phyloP scores from a whole-genome alignment of 2,113 vertebrate genomes.

The Pavo muticus region DNA sequence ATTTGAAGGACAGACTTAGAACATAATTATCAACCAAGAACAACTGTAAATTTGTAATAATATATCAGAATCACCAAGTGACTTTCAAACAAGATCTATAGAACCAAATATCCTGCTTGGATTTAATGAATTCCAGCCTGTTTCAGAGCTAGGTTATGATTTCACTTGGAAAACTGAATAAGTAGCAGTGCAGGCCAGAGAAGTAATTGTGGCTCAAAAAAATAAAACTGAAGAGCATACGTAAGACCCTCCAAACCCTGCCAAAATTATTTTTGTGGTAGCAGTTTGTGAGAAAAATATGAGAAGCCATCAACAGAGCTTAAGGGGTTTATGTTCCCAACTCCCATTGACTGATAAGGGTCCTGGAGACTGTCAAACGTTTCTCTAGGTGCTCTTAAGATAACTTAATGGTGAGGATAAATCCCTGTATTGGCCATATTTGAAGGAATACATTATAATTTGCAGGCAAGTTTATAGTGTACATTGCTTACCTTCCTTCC shows the following conservation, averaged over 20 bases:
- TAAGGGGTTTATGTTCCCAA: not conserved
- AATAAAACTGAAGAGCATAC: not conserved
- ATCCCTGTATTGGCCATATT: not conserved
- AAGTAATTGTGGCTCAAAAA: slow-evolving; percentile 2
- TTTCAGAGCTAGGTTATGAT: slow-evolving; percentile 32
- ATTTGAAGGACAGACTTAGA: slow-evolving; percentile 72
- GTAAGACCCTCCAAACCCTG: not conserved
- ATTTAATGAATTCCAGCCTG: slow-evolving; percentile 75
- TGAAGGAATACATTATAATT: not conserved
- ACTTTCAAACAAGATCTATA: slow-evolving; percentile 62
- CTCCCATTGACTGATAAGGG: not conserved
- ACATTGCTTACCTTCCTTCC: not conserved
- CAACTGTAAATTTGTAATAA: slow-evolving; percentile 76
- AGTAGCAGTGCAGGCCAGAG: slow-evolving; percentile 15
- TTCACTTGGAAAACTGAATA: slow-evolving; percentile 32
- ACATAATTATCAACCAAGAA: slow-evolving; percentile 64
- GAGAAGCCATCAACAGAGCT: not conserved
- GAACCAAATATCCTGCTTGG: slow-evolving; percentile 61
- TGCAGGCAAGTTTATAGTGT: not conserved
- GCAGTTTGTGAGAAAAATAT: slow-evolving; percentile 21
- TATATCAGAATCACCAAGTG: slow-evolving; percentile 65
- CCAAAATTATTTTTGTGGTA: slow-evolving; percentile 12
- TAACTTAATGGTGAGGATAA: not conserved
- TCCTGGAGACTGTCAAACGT: not conserved
- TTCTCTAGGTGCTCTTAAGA: not conserved